Percentiles rank a stretch among this genome's conserved stretches.
phyloP scores from a whole-genome alignment of 2,888 invertebrate species.

The Galeruca laticollis region DNA sequence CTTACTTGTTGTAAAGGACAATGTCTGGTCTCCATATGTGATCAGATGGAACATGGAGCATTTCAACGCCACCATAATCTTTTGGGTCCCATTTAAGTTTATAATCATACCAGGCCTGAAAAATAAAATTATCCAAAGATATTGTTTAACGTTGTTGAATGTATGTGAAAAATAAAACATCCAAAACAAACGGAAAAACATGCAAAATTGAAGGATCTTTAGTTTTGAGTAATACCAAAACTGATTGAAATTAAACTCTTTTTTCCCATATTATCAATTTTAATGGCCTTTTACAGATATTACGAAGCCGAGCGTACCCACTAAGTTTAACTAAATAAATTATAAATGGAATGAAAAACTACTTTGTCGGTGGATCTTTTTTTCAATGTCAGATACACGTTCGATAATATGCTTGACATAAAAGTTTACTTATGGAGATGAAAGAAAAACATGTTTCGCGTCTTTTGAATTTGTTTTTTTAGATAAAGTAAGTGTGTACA shows the following conservation, averaged over 20 bases:
- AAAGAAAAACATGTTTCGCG: background rate
- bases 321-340: too few species aligned
- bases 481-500: background rate
- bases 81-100: slow-evolving; percentile 88
- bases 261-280: too few species aligned
- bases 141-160: too few species aligned
- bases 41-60: slow-evolving; percentile 87
- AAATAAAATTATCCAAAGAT: slow-evolving; percentile 40
- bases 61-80: slow-evolving; percentile 87
- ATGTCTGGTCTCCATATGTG: slow-evolving; percentile 89
- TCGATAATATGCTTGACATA: background rate
- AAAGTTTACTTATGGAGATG: slow-evolving; percentile 3
- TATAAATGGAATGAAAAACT: too few species aligned
- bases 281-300: too few species aligned
- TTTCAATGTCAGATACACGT: background rate
- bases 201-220: too few species aligned
- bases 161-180: background rate
- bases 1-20: slow-evolving; percentile 86
- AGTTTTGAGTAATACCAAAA: too few species aligned
- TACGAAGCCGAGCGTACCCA: too few species aligned
- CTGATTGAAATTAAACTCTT: too few species aligned
- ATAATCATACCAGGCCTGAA: slow-evolving; percentile 88
- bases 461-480: too few species aligned
- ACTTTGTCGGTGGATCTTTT: too few species aligned
- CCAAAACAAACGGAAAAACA: background rate